Evolutionary conservation across 2,113 vertebrate species (phyloP).

Genomic region (Eleginops maclovinus): DNA sequence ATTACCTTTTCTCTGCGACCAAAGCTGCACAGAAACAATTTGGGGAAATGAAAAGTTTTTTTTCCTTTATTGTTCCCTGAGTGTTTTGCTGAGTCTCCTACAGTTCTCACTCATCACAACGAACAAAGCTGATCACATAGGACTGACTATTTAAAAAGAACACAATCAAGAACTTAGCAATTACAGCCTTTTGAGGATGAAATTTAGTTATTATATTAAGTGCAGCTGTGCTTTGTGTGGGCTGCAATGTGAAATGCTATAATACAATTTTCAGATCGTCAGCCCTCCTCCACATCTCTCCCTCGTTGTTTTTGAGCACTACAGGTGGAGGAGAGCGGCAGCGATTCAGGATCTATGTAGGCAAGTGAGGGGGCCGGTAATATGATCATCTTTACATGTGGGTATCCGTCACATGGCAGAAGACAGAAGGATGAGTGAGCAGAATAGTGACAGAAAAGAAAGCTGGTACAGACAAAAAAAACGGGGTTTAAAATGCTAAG

Average conservation of each 20-base stretch:
- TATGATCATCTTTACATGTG: constrained; percentile 56
- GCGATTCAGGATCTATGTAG: constrained; percentile 54
- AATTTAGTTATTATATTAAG: neutral
- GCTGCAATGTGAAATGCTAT: constrained; percentile 12
- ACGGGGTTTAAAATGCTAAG: neutral
- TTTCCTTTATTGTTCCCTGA: neutral
- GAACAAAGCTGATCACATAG: neutral
- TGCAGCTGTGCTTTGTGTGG: constrained; percentile 1
- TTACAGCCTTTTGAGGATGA: constrained; percentile 14
- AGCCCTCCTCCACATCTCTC: constrained; percentile 39
- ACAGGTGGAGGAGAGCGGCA: constrained; percentile 65
- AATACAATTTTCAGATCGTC: constrained; percentile 40
- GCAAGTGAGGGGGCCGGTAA: constrained; percentile 55
- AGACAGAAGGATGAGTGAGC: constrained; percentile 52
- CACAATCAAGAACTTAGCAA: neutral
- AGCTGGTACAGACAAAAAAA: neutral
- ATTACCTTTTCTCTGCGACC: neutral
- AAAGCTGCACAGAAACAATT: neutral
- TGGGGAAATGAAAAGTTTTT: neutral
- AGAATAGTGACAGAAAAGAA: constrained; percentile 28
- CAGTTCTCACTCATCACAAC: neutral
- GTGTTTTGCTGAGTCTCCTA: neutral
- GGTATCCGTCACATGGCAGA: constrained; percentile 52
- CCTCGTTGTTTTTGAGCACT: constrained; percentile 23
- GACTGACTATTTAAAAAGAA: neutral